Evolutionary conservation across 2,888 invertebrate genomes (phyloP).

Genomic region (Drosophila mayaguana): DNA sequence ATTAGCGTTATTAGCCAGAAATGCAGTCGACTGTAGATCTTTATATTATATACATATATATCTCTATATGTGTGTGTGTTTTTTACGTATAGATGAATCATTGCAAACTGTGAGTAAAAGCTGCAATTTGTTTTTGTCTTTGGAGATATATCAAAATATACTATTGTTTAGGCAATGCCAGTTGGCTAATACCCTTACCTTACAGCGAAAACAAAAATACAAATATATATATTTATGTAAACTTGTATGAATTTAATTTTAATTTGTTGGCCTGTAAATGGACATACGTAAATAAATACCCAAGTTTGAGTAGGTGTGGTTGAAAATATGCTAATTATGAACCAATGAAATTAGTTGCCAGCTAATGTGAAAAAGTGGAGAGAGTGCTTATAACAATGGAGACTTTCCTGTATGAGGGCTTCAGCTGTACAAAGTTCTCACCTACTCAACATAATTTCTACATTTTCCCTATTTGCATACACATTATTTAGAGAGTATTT

Average conservation of each 20-base stretch:
- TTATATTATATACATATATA: background rate
- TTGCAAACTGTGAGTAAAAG: slow-evolving; percentile 39
- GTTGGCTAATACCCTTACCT: slow-evolving; percentile 3
- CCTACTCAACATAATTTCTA: slow-evolving; percentile 5
- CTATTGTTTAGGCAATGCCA: slow-evolving; percentile 19
- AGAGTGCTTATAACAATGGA: slow-evolving; percentile 35
- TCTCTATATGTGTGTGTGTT: no score
- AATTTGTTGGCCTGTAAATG: background rate
- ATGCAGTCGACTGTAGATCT: background rate
- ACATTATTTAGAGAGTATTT: slow-evolving; percentile 8
- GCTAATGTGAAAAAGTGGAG: slow-evolving; percentile 22
- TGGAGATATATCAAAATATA: slow-evolving; percentile 13
- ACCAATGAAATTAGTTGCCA: slow-evolving; percentile 44
- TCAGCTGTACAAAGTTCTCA: slow-evolving; percentile 27
- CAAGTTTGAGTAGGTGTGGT: background rate
- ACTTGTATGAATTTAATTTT: slow-evolving; percentile 20
- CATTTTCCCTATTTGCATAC: slow-evolving; percentile 32
- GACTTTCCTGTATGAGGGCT: slow-evolving; percentile 2
- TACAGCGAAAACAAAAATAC: background rate
- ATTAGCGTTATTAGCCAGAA: slow-evolving; percentile 48
- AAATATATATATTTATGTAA: background rate
- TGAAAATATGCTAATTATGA: slow-evolving; percentile 42
- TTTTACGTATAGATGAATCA: slow-evolving; percentile 55
- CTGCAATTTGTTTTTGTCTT: slow-evolving; percentile 9
- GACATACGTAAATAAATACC: background rate